Evolutionary conservation across 2,113 vertebrate species (phyloP).

Genomic region (Syngnathus typhle): DNA sequence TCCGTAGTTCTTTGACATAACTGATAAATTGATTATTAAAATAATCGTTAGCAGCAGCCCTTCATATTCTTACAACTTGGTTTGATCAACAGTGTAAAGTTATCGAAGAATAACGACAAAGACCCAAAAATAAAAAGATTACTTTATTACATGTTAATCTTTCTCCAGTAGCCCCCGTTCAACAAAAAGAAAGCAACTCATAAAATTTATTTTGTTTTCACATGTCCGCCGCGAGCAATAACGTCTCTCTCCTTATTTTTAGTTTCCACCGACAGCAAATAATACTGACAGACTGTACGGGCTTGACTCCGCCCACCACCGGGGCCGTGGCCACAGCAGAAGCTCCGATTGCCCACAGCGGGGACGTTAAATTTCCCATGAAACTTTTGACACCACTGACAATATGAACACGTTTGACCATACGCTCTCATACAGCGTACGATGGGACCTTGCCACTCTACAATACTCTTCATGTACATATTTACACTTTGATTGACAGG

Average conservation of each 20-base stretch:
- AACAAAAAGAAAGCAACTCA: slow-evolving; percentile 99
- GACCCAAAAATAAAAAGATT: slow-evolving; percentile 88
- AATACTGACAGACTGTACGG: slow-evolving; percentile 96
- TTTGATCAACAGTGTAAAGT: background rate
- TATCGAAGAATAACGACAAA: background rate
- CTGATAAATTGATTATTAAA: too few species aligned
- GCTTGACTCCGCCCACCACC: slow-evolving; percentile 50
- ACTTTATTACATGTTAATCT: slow-evolving; percentile 99
- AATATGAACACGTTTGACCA: background rate
- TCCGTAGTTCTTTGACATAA: too few species aligned
- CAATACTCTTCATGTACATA: background rate
- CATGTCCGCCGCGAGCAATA: slow-evolving; percentile 66
- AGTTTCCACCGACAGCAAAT: slow-evolving; percentile 68
- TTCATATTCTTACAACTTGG: background rate
- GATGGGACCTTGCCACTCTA: background rate
- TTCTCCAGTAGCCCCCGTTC: slow-evolving; percentile 95
- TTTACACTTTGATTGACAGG: background rate
- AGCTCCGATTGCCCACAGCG: background rate
- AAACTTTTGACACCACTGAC: background rate
- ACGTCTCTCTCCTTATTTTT: slow-evolving; percentile 67
- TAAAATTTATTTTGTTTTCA: slow-evolving; percentile 73
- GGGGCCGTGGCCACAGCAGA: slow-evolving; percentile 52
- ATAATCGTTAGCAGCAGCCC: background rate
- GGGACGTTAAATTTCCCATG: background rate
- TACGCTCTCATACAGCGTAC: background rate